phyloP scores from a whole-genome alignment of 2,797 vertebrate species.

The Galagoides demidoff region DNA sequence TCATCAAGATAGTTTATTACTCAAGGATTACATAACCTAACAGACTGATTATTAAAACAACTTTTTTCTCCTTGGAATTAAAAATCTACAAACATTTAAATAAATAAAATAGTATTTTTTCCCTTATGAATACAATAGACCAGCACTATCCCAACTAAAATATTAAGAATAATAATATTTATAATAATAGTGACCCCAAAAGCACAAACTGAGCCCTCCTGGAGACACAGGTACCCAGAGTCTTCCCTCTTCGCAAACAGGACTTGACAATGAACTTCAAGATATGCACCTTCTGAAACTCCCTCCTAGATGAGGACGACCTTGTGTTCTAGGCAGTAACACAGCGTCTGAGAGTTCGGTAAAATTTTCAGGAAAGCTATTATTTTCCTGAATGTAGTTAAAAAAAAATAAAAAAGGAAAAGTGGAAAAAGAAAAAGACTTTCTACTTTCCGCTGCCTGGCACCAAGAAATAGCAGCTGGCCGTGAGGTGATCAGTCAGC shows the following conservation, averaged over 20 bases:
- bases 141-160: not conserved
- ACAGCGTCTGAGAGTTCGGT: not conserved
- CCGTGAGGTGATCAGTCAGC: not conserved
- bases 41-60: conserved; percentile 20
- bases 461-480: not conserved
- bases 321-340: not conserved
- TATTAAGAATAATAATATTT: not conserved
- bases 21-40: conserved; percentile 60
- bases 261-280: not conserved
- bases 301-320: not conserved
- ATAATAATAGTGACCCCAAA: not conserved
- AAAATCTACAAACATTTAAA: conserved; percentile 39
- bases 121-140: not conserved
- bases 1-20: conserved; percentile 65
- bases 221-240: not conserved
- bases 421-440: not conserved
- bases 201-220: too few species aligned
- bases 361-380: not conserved
- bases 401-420: not conserved
- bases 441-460: not conserved
- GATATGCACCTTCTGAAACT: not conserved
- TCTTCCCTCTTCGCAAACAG: not conserved
- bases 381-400: not conserved
- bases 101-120: not conserved
- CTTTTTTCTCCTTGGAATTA: conserved; percentile 13